Evolutionary conservation across 1,140 invertebrate genomes (phyloP).

Genomic region (Drosophila funebris): DNA sequence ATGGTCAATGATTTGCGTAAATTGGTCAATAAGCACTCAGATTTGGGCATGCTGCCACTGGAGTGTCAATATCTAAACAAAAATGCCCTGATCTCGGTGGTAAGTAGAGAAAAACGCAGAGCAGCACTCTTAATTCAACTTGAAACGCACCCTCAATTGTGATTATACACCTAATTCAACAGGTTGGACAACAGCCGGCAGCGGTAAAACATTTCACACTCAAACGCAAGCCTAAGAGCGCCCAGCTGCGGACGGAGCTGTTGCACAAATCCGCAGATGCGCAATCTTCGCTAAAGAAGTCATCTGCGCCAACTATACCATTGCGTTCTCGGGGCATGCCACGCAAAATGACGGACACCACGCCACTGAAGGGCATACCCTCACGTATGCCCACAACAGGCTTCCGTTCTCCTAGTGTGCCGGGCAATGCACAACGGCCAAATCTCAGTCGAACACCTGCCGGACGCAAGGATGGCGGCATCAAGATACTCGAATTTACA

Average conservation of each 20-base stretch:
- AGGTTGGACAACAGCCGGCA: constrained; percentile 87
- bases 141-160: background rate
- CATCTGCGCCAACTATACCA: constrained; percentile 94
- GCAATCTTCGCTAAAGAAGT: constrained; percentile 94
- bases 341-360: constrained; percentile 98
- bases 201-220: constrained; percentile 96
- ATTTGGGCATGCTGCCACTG: constrained; percentile 94
- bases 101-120: constrained; percentile 84
- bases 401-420: constrained; percentile 85
- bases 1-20: constrained; percentile 94
- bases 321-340: constrained; percentile 95
- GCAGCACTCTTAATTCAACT: background rate
- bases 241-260: constrained; percentile 93
- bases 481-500: constrained; percentile 95
- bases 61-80: constrained; percentile 99
- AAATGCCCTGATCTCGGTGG: constrained; percentile 93
- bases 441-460: constrained; percentile 85
- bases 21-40: constrained; percentile 93
- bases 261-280: constrained; percentile 96
- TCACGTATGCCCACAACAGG: constrained; percentile 89
- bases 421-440: constrained; percentile 84
- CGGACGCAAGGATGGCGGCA: constrained; percentile 93
- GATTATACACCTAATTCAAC: background rate
- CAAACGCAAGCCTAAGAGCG: constrained; percentile 98
- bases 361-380: constrained; percentile 95